Evolutionary conservation across 2,797 vertebrate genomes (phyloP).

Genomic region (Premnoplex brunnescens): DNA sequence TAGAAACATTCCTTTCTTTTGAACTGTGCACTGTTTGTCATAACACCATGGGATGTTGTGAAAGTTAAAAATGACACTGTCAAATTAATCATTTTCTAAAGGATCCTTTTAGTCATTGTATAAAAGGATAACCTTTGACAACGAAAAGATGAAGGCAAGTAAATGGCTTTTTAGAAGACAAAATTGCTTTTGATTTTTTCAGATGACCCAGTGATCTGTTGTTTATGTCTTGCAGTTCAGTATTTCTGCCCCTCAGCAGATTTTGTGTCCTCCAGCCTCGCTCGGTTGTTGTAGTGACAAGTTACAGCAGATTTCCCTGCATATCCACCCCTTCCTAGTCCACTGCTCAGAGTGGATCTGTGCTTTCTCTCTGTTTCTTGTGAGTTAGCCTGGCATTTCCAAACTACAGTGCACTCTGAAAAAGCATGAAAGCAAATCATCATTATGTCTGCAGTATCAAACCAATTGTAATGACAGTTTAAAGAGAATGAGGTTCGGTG

Average conservation of each 20-base stretch:
- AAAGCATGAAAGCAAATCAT: not conserved
- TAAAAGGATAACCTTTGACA: not conserved
- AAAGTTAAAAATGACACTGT: slow-evolving; percentile 1
- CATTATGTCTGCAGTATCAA: not conserved
- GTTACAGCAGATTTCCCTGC: not conserved
- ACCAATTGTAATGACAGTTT: not conserved
- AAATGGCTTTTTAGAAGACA: not conserved
- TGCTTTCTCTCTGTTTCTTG: not conserved
- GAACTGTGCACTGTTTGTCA: slow-evolving; percentile 1
- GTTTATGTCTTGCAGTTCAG: not conserved
- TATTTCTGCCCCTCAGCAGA: not conserved
- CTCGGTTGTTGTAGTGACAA: not conserved
- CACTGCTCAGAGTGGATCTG: not conserved
- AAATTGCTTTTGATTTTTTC: not conserved
- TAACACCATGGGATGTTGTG: slow-evolving; percentile 30
- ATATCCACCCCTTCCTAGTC: not conserved
- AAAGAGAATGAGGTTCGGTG: not conserved
- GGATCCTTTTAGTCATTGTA: not conserved
- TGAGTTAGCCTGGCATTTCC: not conserved
- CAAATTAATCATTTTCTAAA: not conserved
- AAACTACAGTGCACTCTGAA: not conserved
- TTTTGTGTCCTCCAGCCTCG: not conserved
- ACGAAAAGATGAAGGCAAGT: not conserved
- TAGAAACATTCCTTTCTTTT: slow-evolving; percentile 9
- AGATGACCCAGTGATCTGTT: not conserved